Conservation (phyloP, 2,113 vertebrate species). For the Speoplatyrhinus poulsoni region DNA sequence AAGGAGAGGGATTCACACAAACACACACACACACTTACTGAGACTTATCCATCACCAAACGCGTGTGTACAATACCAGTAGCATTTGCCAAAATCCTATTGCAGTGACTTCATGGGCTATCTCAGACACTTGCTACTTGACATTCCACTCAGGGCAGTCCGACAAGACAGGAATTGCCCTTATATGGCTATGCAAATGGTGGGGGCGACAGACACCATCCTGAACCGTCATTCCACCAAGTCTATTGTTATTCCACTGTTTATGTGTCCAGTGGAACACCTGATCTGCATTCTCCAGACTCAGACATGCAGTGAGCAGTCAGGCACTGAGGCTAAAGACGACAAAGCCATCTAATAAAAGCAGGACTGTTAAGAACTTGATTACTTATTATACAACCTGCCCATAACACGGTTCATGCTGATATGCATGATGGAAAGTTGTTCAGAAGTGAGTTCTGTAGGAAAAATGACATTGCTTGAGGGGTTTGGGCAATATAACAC, state of each 20-base stretch:
- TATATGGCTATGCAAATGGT: constrained; percentile 61
- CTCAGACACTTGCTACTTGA: constrained; percentile 59
- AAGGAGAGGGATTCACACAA: constrained; percentile 2
- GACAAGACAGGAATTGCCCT: constrained; percentile 59
- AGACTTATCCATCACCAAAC: constrained; percentile 14
- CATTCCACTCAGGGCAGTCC: constrained; percentile 57
- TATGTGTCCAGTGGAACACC: constrained; percentile 52
- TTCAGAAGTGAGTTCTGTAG: neutral
- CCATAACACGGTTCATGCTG: constrained; percentile 7
- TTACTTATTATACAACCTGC: constrained; percentile 10
- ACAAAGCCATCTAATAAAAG: constrained; percentile 48
- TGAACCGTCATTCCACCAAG: constrained; percentile 31
- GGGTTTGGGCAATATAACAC: neutral
- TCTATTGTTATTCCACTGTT: constrained; percentile 61
- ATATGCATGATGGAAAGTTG: neutral
- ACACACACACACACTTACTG: neutral
- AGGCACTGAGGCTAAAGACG: constrained; percentile 50
- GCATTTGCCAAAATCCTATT: constrained; percentile 41
- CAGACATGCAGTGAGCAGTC: constrained; percentile 66
- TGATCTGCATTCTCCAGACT: constrained; percentile 52
- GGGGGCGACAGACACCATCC: constrained; percentile 57
- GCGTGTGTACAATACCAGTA: constrained; percentile 25
- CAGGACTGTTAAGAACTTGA: constrained; percentile 20
- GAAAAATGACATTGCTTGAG: neutral
- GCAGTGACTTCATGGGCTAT: constrained; percentile 47